Conservation (phyloP, 2,888 invertebrate genomes). For the Ceraclea dissimilis region DNA sequence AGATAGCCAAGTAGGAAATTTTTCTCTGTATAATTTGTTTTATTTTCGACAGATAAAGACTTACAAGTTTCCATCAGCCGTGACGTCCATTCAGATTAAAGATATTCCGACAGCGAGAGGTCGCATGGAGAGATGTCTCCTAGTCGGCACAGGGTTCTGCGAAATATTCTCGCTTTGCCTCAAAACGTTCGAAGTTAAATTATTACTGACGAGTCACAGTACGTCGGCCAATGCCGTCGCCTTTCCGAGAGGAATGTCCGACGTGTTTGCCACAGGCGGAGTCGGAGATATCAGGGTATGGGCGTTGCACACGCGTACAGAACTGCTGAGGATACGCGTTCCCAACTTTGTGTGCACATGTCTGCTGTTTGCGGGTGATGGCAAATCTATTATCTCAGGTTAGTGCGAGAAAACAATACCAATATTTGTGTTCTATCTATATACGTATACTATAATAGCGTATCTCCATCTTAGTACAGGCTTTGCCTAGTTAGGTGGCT, state of each 20-base stretch:
- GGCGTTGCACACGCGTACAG: slow-evolving; percentile 67
- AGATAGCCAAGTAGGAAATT: too few relatives aligned
- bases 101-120: slow-evolving; percentile 29
- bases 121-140: slow-evolving; percentile 44
- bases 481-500: too few relatives aligned
- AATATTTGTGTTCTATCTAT: too few relatives aligned
- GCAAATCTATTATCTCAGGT: slow-evolving; percentile 73
- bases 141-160: slow-evolving; percentile 68
- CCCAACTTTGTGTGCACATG: slow-evolving; percentile 82
- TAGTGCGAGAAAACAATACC: too few relatives aligned
- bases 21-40: too few relatives aligned
- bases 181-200: slow-evolving; percentile 56
- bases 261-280: slow-evolving; percentile 83
- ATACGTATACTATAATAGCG: too few relatives aligned
- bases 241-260: slow-evolving; percentile 79
- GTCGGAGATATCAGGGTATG: slow-evolving; percentile 81
- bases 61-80: slow-evolving; percentile 54
- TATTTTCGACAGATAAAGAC: slow-evolving; percentile 40
- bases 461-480: too few relatives aligned
- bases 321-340: slow-evolving; percentile 74
- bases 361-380: slow-evolving; percentile 70
- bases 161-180: slow-evolving; percentile 76
- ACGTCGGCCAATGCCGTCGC: slow-evolving; percentile 71
- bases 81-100: slow-evolving; percentile 67
- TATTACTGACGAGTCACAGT: slow-evolving; percentile 77